Evolutionary conservation across 2,797 vertebrate species (phyloP), one percentile per base, ranked within the genome.

Genomic region (Nasua narica): DNA sequence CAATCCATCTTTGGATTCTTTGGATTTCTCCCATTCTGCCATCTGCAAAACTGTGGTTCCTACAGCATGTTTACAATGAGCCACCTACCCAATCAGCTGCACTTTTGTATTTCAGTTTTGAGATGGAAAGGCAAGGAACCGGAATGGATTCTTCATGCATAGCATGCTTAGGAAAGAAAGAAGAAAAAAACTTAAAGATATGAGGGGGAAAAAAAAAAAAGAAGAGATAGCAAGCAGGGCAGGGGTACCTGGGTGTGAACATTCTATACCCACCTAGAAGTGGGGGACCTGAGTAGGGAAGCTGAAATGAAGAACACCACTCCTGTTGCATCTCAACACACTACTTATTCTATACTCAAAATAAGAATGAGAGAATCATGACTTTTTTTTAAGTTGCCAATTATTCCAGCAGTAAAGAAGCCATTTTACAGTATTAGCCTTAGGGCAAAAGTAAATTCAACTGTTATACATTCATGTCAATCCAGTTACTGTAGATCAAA

Each of bases 381-480:
- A 65, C 14, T 89, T 84, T 91, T 65, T 65, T 65, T 96, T 43
- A 94, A 89, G 40, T 76, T 29, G 27, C 14, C 43, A 94, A 88
- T 94, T 95, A 91, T 85, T 85, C 18, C 37, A 90, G 69, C 72
- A 96, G 72, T 69, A 77, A 93, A 77, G 52, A 83, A 94, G 16
- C 12, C 29, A 86, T 25, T 10, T 70, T 92, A 60, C 19, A 87
- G 46, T 48, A 70, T 62, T 89, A 90, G 46, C 32, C 65, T 84
- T 93, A 85, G 5, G 96, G 67, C 32, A 62, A 93, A 96, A 85
- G 65, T 60, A 94, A 95, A 87, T 77, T 90, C 23, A 94, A 94
- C 56, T 72, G 96, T 79, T 91, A 81, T 25, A 91, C 8, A 78
- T 96, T 87, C 12, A 87, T 77, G 37, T 48, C 70, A 91, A 76